phyloP scores from a whole-genome alignment of 2,797 vertebrate genomes.

The Mormyrops attenuatus region DNA sequence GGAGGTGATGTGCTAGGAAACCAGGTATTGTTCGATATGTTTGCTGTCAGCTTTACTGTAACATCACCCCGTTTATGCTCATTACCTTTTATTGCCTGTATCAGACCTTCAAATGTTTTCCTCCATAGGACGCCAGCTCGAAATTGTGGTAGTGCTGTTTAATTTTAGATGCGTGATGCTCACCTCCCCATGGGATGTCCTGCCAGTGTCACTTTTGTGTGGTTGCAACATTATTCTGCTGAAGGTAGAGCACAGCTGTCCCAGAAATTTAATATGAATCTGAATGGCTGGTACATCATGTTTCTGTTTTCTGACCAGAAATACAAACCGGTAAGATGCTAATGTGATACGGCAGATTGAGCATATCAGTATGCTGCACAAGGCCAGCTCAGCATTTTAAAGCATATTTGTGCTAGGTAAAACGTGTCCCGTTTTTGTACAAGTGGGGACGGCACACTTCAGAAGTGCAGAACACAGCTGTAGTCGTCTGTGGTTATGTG shows the following conservation, averaged over 20 bases:
- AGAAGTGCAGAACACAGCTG: neutral
- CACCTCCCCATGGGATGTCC: neutral
- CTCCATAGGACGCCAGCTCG: neutral
- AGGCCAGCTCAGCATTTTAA: neutral
- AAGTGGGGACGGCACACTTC: neutral
- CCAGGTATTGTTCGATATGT: neutral
- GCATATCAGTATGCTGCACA: neutral
- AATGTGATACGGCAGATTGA: neutral
- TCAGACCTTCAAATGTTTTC: neutral
- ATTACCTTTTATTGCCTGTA: neutral
- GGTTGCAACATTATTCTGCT: conserved; percentile 5
- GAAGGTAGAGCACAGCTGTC: neutral
- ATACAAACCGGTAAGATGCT: neutral
- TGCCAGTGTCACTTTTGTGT: neutral
- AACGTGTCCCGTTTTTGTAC: neutral
- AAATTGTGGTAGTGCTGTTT: neutral
- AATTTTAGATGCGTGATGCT: conserved; percentile 8
- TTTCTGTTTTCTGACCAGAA: neutral
- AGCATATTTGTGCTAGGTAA: neutral
- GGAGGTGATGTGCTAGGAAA: neutral
- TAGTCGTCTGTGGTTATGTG: neutral
- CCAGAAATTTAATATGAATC: neutral
- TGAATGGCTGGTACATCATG: neutral
- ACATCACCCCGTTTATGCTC: neutral
- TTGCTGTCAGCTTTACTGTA: neutral